Percentiles rank a stretch among this genome's conserved stretches.
Conservation (phyloP, 2,113 vertebrate species). For the Hippoglossus stenolepis region DNA sequence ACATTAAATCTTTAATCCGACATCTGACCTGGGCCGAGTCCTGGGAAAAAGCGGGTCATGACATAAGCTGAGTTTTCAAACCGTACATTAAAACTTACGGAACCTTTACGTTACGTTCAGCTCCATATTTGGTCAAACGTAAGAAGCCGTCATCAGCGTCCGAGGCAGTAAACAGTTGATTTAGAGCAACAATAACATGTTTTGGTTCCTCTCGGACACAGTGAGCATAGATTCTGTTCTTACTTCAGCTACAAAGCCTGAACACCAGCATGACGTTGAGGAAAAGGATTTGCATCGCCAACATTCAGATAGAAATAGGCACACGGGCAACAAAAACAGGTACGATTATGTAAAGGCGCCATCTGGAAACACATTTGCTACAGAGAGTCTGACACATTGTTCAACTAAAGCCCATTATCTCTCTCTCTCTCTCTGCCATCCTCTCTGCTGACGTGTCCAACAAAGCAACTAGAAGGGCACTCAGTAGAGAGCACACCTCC, state of each 20-base stretch:
- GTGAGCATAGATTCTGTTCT: not conserved
- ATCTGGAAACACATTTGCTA: conserved; percentile 29
- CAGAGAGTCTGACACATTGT: not conserved
- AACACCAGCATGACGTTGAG: not conserved
- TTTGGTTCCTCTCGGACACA: not conserved
- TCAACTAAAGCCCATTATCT: not conserved
- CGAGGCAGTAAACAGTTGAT: too few species aligned
- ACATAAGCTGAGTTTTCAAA: too few species aligned
- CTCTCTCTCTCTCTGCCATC: too few species aligned
- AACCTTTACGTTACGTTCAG: too few species aligned
- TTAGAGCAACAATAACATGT: too few species aligned
- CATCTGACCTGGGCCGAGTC: too few species aligned
- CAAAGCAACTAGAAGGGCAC: not conserved
- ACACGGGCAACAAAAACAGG: conserved; percentile 5
- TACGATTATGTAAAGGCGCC: conserved; percentile 10
- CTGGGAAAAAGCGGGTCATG: too few species aligned
- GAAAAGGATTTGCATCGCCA: conserved; percentile 15
- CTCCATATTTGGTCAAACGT: too few species aligned
- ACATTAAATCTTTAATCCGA: too few species aligned
- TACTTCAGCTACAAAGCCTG: not conserved
- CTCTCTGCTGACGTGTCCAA: not conserved
- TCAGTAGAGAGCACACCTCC: too few species aligned
- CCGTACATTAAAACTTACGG: too few species aligned
- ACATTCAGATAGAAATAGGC: conserved; percentile 29
- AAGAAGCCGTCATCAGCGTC: too few species aligned